A percentile compares a stretch with the other conserved stretches of the same genome.
Conservation (phyloP, 2,113 vertebrate species). For the Elephas maximus region DNA sequence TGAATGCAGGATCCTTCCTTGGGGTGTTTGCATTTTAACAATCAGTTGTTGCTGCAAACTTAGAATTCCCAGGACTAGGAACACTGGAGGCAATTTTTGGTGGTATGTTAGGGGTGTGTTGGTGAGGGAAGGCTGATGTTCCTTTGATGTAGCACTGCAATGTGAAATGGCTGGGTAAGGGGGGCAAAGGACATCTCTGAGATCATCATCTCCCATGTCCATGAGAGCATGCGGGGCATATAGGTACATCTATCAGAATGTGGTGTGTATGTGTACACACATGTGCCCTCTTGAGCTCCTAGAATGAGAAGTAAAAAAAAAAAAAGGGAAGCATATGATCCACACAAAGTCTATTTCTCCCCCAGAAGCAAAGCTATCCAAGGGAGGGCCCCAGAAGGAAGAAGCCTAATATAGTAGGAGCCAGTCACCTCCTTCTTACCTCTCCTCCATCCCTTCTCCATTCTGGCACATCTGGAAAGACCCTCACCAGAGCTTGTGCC, state of each 20-base stretch:
- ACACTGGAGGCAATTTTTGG: neutral
- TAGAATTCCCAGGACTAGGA: neutral
- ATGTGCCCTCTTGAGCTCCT: neutral
- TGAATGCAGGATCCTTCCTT: neutral
- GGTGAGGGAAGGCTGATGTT: neutral
- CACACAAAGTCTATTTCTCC: neutral
- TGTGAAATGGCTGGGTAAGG: neutral
- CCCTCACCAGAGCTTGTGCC: neutral
- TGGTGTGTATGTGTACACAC: neutral
- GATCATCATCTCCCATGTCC: neutral
- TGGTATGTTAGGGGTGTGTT: neutral
- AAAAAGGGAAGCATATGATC: neutral
- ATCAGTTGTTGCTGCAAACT: neutral
- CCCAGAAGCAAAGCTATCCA: neutral
- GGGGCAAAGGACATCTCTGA: neutral
- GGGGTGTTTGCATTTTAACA: neutral
- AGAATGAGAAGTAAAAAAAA: neutral
- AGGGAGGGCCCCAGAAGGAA: neutral
- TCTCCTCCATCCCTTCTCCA: neutral
- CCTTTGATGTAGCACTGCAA: neutral
- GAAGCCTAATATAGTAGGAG: neutral
- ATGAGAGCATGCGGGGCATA: neutral
- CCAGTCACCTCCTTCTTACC: neutral
- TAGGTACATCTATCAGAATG: neutral
- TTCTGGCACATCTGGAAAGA: neutral